Evolutionary conservation across 2,888 invertebrate species (phyloP).

Genomic region (Cephus pygmeus): DNA sequence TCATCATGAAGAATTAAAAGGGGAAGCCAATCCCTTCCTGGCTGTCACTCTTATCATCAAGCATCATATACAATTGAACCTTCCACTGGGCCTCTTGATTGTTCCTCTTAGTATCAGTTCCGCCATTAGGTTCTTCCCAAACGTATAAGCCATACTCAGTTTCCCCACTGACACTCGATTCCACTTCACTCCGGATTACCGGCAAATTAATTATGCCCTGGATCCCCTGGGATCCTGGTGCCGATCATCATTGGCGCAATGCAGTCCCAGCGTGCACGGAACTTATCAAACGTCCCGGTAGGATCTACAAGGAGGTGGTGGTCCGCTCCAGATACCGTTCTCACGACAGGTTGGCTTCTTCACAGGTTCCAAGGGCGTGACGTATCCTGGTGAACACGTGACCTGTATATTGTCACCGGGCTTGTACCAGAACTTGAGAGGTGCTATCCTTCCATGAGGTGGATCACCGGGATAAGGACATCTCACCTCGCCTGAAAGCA

Average conservation of each 20-base stretch:
- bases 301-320: conserved; percentile 76
- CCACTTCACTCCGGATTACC: neutral
- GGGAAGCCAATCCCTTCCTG: neutral
- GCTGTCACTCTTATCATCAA: neutral
- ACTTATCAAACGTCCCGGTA: conserved; percentile 71
- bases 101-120: neutral
- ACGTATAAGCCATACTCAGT: neutral
- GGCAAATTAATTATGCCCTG: neutral
- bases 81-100: neutral
- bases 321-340: conserved; percentile 77
- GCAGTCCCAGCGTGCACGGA: neutral
- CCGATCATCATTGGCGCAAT: no score
- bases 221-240: no score
- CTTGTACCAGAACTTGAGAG: conserved; percentile 79
- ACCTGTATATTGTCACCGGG: conserved; percentile 79
- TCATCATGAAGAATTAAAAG: neutral
- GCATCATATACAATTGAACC: neutral
- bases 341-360: conserved; percentile 74
- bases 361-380: conserved; percentile 68
- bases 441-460: conserved; percentile 76
- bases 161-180: neutral
- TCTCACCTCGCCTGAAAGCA: conserved; percentile 74
- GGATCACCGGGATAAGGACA: conserved; percentile 81
- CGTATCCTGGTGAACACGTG: conserved; percentile 76
- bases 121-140: neutral